Conservation (phyloP, 2,113 vertebrate genomes). For the Morone saxatilis region DNA sequence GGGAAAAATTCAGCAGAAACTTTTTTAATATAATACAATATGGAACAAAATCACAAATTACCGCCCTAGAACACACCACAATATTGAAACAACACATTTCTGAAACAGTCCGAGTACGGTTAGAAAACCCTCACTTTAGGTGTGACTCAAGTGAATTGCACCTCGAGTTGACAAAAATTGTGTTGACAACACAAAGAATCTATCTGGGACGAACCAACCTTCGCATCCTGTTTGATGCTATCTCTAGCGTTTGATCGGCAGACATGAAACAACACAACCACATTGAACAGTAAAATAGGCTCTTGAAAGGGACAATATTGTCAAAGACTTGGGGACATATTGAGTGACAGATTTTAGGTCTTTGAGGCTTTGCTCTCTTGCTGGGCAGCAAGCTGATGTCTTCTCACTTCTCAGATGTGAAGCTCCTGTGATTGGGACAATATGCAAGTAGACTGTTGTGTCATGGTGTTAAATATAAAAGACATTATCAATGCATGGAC, state of each 20-base stretch:
- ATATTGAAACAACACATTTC: not conserved
- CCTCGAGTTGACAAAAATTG: slow-evolving; percentile 39
- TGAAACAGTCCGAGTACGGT: not conserved
- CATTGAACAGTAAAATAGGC: slow-evolving; percentile 51
- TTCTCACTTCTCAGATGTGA: slow-evolving; percentile 51
- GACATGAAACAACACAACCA: slow-evolving; percentile 59
- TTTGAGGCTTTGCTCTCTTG: slow-evolving; percentile 54
- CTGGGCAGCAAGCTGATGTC: slow-evolving; percentile 57
- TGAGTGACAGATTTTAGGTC: slow-evolving; percentile 68
- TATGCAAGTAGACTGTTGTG: slow-evolving; percentile 24
- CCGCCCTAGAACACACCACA: not conserved
- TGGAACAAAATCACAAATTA: not conserved
- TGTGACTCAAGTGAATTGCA: slow-evolving; percentile 20
- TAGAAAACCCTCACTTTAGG: slow-evolving; percentile 11
- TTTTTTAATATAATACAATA: not conserved
- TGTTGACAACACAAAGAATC: slow-evolving; percentile 49
- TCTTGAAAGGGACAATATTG: slow-evolving; percentile 61
- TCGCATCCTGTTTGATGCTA: slow-evolving; percentile 53
- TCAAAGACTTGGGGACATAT: slow-evolving; percentile 51
- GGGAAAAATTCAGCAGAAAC: not conserved
- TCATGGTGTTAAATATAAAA: slow-evolving; percentile 33
- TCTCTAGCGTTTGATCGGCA: slow-evolving; percentile 51
- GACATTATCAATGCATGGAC: slow-evolving; percentile 28
- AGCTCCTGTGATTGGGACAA: slow-evolving; percentile 58
- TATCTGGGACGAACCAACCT: slow-evolving; percentile 33